Evolutionary conservation across 2,888 invertebrate species (phyloP).

Genomic region (Protonemura montana): DNA sequence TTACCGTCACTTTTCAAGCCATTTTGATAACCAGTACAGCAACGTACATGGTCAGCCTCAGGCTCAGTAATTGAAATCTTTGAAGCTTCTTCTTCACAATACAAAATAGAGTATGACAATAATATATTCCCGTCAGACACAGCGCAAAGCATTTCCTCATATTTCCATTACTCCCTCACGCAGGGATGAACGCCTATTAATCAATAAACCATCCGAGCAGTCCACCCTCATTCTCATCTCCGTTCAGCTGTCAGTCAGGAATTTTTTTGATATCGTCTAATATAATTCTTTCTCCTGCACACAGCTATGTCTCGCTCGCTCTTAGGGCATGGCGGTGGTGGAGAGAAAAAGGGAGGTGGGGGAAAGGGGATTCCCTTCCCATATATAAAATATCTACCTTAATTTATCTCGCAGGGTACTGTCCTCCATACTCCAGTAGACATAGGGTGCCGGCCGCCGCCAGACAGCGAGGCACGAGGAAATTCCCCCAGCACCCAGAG

Average conservation of each 20-base stretch:
- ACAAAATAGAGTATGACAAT: no score
- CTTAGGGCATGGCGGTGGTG: neutral
- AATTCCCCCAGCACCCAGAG: constrained; percentile 37
- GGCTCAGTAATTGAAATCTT: no score
- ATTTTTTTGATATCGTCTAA: constrained; percentile 35
- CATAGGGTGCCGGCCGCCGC: neutral
- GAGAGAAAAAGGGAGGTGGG: neutral
- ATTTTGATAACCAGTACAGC: no score
- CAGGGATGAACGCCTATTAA: neutral
- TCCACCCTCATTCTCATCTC: constrained; percentile 7
- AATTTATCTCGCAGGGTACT: constrained; percentile 27
- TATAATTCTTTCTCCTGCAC: constrained; percentile 34
- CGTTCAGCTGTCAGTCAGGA: constrained; percentile 34
- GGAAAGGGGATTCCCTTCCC: neutral
- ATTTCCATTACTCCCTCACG: no score
- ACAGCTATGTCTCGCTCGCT: neutral
- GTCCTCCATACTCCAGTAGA: neutral
- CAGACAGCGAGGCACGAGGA: neutral
- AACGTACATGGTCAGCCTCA: no score
- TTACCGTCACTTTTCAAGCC: no score
- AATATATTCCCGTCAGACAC: no score
- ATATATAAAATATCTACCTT: constrained; percentile 35
- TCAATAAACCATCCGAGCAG: constrained; percentile 8
- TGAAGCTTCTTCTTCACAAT: no score
- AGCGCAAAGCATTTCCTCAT: no score